Evolutionary conservation across 2,797 vertebrate species (phyloP).

Genomic region (Acanthurus lineatus): DNA sequence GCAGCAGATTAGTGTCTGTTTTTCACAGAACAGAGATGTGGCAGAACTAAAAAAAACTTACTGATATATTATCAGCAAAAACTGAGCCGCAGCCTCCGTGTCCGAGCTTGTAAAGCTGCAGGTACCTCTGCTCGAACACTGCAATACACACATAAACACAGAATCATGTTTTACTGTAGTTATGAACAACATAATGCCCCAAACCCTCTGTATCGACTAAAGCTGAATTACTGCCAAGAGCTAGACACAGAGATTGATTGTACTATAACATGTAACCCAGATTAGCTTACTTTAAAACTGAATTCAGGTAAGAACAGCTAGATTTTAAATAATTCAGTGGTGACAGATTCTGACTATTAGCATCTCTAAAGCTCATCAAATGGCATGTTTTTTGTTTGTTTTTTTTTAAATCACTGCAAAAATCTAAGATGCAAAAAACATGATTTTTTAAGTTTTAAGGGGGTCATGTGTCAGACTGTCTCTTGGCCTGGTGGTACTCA

Average conservation of each 20-base stretch:
- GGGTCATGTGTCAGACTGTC: neutral
- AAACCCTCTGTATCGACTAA: neutral
- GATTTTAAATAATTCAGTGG: too few relatives aligned
- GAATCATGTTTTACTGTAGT: neutral
- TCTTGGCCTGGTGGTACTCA: neutral
- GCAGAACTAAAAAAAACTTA: neutral
- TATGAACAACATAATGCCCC: too few relatives aligned
- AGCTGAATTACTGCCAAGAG: too few relatives aligned
- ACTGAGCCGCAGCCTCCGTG: slow-evolving; percentile 13
- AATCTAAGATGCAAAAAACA: too few relatives aligned
- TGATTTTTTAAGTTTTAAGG: neutral
- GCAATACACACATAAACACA: neutral
- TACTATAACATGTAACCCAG: too few relatives aligned
- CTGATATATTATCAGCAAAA: neutral
- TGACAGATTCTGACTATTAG: neutral
- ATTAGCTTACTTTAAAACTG: too few relatives aligned
- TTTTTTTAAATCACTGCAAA: neutral
- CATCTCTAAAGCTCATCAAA: neutral
- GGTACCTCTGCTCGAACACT: neutral
- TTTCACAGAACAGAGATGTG: too few relatives aligned
- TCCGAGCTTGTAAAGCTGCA: slow-evolving; percentile 2
- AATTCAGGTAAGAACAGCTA: too few relatives aligned
- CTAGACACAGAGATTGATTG: too few relatives aligned
- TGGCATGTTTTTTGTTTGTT: neutral
- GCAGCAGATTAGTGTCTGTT: too few relatives aligned